Evolutionary conservation across 2,113 vertebrate species (phyloP).

Genomic region (Myanophis thanlyinensis): DNA sequence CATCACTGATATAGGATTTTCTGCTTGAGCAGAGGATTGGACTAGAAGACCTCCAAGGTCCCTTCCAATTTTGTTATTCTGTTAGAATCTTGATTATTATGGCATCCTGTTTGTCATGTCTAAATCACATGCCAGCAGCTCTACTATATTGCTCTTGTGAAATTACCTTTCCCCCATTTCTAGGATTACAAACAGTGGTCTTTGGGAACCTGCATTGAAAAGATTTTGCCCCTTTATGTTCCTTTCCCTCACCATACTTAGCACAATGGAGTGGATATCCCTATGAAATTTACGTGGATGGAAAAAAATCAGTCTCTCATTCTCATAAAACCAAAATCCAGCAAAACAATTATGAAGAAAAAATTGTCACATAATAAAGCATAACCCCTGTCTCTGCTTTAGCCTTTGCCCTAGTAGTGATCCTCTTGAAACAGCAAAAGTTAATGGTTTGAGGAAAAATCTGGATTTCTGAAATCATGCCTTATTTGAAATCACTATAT

Average conservation of each 20-base stretch:
- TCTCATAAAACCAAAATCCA: conserved; percentile 2
- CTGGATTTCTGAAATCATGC: not conserved
- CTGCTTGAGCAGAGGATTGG: not conserved
- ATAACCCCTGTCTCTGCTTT: not conserved
- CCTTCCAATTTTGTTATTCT: not conserved
- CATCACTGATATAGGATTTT: not conserved
- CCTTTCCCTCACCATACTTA: not conserved
- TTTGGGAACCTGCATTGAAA: not conserved
- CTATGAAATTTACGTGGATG: not conserved
- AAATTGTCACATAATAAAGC: not conserved
- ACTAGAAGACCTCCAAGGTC: not conserved
- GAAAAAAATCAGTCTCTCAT: conserved; percentile 12
- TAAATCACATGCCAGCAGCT: not conserved
- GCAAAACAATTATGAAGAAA: conserved; percentile 8
- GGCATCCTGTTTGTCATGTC: not conserved
- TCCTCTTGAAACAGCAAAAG: not conserved
- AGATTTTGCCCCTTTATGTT: not conserved
- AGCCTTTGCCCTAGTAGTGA: not conserved
- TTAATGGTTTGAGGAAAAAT: not conserved
- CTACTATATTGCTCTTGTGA: not conserved
- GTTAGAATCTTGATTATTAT: not conserved
- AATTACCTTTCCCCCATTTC: not conserved
- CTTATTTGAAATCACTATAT: not conserved
- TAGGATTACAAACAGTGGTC: not conserved
- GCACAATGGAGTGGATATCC: not conserved